Base-by-base conservation (phyloP, 2,888 invertebrate genomes). In the Erpobdella octoculata region DNA sequence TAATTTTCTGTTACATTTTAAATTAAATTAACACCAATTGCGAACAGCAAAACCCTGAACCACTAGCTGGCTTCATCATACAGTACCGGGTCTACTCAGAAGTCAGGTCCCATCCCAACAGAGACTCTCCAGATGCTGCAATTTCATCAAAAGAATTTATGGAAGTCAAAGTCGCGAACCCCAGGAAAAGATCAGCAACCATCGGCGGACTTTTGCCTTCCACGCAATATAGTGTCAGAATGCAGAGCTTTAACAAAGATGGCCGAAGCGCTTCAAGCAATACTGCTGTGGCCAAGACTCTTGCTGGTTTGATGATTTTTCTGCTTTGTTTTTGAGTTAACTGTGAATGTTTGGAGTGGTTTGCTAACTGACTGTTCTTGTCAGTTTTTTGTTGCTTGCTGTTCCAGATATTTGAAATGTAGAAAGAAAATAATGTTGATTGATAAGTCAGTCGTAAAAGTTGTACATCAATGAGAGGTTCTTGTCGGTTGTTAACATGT, bases 241-340 rank as follows among this genome's bases (percentile, higher is more conserved):
- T 69, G n/a, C 28, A 28, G 35, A 21, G 48, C 12, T 69, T 58
- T 25, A 69, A 69, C 69, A 48, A 58, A 21, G 35, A 69, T 0
- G 69, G 69, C 31, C 33, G 25, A n/a, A 69, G 69, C 28, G 48
- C 35, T 0, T 53, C 58, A 35, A 69, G 69, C 36, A 69, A 69
- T 25, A 31, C 48, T 46, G 69, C 33, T 9, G 53, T 69, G 25
- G 35, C 25, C 31, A 48, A 36, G n/a, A 69, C 69, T 12, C 21
- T 69, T 18, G 53, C 53, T 25, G 53, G 53, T 53, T 53, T n/a
- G n/a, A 41, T 41, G 9, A 41, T 25, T 9, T n/a, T 21, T 6
- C 28, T 53, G 5, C 21, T 48, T 3, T 33, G 25, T 66, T 38
- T 18, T 25, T 15, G 28, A 25, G n/a, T 31, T 8, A 25, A 6